phyloP scores from a whole-genome alignment of 2,797 vertebrate species.

The Argya squamiceps region DNA sequence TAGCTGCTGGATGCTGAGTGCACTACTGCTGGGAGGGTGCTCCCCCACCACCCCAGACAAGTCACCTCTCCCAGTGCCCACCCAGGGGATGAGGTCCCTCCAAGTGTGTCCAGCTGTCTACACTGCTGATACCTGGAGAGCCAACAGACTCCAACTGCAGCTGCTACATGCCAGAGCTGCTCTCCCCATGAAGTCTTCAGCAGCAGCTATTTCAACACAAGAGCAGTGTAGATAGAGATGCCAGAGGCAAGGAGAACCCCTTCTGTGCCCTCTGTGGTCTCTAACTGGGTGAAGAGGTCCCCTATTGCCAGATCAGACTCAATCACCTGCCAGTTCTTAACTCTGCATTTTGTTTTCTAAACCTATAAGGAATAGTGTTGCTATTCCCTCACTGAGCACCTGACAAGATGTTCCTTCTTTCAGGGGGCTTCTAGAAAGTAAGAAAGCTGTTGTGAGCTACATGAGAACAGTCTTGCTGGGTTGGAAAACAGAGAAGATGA shows the following conservation, averaged over 20 bases:
- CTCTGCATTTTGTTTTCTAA: background rate
- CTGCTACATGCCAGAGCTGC: background rate
- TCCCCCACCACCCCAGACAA: background rate
- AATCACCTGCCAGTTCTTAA: background rate
- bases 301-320: background rate
- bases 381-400: background rate
- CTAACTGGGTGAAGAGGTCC: background rate
- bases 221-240: background rate
- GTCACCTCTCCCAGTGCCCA: background rate
- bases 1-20: accelerated
- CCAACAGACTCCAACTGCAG: background rate
- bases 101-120: background rate
- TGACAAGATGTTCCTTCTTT: background rate
- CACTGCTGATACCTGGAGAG: background rate
- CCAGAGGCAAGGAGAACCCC: background rate
- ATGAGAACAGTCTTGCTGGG: background rate
- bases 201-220: background rate
- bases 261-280: background rate
- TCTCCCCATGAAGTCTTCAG: background rate
- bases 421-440: background rate
- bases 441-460: background rate
- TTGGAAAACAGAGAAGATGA: background rate
- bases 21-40: background rate
- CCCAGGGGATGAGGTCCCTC: background rate
- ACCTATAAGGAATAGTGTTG: background rate